Base-by-base conservation (phyloP, 2,797 vertebrate species). In the Eupleurogrammus muticus region DNA sequence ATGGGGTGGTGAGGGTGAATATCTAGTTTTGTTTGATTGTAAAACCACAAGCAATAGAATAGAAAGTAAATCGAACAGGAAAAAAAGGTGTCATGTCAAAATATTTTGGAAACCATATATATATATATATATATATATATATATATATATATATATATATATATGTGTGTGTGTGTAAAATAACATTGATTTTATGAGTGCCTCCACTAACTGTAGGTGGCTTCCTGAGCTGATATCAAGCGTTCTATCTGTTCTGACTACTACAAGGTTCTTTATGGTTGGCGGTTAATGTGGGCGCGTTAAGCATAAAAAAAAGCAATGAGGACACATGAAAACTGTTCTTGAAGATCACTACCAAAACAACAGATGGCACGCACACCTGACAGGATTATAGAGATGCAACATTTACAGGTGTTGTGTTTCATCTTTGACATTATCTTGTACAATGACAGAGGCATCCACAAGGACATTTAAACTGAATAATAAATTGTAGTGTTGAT, bases 211-310 rank as follows among this genome's bases (percentile, higher is more conserved):
- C 42, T 11, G 49, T n/a, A 35, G 10, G 28, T 20, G 59, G 34
- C 21, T 17, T 38, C 28, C 42, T 55, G 55, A 68, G 50, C 60
- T 53, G 66, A 72, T 54, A 70, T 74, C 16, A 69, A 63, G 75
- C 50, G 32, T 42, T 51, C 66, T 49, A 85, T 66, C 60, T 59
- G 48, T 60, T 66, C 62, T 48, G 52, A 70, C 32, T 66, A 73
- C 75, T 44, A 46, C 46, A 19, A 14, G 35, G 55, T 48, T 53
- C 17, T 46, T 60, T 62, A 20, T 52, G 14, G 34, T 51, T 40
- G 32, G 50, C 17, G 14, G 20, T 49, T 48, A 35, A 58, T 20
- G 44, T 46, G 40, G 51, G 17, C 5, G 32, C 40, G 66, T 47
- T 67, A 48, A 13, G 20, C 56, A 53, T 34, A 24, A 38, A 46